These are phyloP conservation scores for Megalops atlanticus DNA, from an alignment of 2,113 vertebrate species.

Conservation along the genomic window DNA sequence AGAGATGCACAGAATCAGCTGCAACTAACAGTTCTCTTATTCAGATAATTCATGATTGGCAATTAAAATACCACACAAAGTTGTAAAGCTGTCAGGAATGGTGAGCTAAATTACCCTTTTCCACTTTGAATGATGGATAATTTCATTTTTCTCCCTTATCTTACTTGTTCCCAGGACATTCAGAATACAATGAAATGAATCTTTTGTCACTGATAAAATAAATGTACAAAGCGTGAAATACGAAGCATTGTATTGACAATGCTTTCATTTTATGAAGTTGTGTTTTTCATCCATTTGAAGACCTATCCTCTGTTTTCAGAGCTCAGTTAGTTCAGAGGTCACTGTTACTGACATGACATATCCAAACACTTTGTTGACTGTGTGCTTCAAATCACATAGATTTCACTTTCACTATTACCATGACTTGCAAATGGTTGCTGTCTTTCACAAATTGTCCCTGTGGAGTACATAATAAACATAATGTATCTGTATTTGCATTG, in stretches of 20 bases:
- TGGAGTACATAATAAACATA: too few species aligned
- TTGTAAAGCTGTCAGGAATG: constrained; percentile 73
- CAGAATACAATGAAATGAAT: constrained; percentile 3
- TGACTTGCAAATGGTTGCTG: not conserved
- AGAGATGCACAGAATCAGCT: constrained; percentile 66
- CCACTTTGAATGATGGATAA: constrained; percentile 71
- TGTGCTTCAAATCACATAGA: not conserved
- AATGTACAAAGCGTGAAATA: too few species aligned
- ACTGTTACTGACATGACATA: not conserved
- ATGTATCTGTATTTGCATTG: too few species aligned
- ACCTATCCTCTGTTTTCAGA: not conserved
- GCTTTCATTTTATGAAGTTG: too few species aligned
- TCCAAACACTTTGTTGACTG: not conserved
- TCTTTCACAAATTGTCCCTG: too few species aligned
- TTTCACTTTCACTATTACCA: not conserved
- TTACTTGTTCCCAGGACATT: constrained; percentile 63
- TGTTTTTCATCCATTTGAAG: too few species aligned
- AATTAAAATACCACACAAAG: constrained; percentile 74
- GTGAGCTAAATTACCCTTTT: constrained; percentile 71
- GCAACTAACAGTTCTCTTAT: constrained; percentile 63
- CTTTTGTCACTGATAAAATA: not conserved
- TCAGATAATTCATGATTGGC: constrained; percentile 78
- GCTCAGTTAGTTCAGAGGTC: too few species aligned
- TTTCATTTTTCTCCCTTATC: constrained; percentile 68
- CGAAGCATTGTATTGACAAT: not conserved